A percentile compares a stretch with the other conserved stretches of the same genome.
These are phyloP conservation scores for Drosophila navojoa DNA, from an alignment of 1,140 invertebrate genomes.

Conservation along the genomic window DNA sequence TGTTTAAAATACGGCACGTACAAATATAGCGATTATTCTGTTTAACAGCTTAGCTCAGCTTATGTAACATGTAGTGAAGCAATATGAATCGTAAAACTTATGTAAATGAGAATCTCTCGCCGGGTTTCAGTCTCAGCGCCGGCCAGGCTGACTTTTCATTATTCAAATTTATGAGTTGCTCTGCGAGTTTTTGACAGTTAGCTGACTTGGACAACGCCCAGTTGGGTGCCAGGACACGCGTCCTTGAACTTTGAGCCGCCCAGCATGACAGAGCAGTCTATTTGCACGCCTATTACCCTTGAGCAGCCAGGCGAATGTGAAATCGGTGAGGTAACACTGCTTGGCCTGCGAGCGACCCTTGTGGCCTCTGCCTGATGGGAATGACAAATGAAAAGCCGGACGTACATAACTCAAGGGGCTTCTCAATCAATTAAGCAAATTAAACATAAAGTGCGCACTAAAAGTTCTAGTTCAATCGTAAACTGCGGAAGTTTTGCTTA, in stretches of 20 bases:
- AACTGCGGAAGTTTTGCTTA: conserved; percentile 42
- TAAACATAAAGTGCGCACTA: conserved; percentile 26
- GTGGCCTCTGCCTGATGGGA: neutral
- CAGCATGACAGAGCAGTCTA: conserved; percentile 43
- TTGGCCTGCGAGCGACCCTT: conserved; percentile 13
- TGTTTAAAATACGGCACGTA: neutral
- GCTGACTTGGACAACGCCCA: conserved; percentile 53
- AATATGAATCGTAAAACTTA: neutral
- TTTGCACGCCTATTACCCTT: conserved; percentile 24
- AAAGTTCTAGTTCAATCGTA: neutral
- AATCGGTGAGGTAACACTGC: conserved; percentile 1
- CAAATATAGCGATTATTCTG: neutral
- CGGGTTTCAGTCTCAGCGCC: neutral
- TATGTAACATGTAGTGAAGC: neutral
- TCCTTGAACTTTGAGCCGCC: conserved; percentile 51
- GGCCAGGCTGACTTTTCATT: conserved; percentile 42
- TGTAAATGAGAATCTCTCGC: neutral
- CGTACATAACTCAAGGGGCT: neutral
- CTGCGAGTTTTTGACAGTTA: conserved; percentile 31
- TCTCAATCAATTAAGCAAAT: conserved; percentile 47
- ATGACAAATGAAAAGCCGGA: conserved; percentile 41
- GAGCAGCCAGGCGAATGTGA: neutral
- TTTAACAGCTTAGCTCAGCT: neutral
- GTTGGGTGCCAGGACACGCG: conserved; percentile 28
- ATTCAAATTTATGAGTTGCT: conserved; percentile 42